Percentiles rank a stretch among this genome's conserved stretches.
Evolutionary conservation across 2,113 vertebrate genomes (phyloP).

Genomic region (Cyprinus carpio): DNA sequence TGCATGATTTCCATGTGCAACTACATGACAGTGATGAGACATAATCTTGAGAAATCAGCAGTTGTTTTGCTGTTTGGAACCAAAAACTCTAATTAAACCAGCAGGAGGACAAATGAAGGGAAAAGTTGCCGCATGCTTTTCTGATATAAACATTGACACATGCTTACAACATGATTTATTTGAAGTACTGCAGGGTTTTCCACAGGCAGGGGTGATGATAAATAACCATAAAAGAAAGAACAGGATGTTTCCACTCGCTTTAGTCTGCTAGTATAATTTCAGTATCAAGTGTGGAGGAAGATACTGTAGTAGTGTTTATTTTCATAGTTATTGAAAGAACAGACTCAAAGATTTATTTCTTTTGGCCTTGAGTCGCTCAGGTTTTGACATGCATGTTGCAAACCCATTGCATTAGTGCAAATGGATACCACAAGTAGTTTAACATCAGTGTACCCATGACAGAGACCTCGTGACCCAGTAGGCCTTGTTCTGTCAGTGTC

Average conservation of each 20-base stretch:
- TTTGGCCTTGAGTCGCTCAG: neutral
- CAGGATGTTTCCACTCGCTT: neutral
- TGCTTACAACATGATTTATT: neutral
- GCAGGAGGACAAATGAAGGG: neutral
- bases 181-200: neutral
- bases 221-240: slow-evolving; percentile 18
- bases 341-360: neutral
- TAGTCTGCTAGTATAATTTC: neutral
- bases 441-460: slow-evolving; percentile 5
- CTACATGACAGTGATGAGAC: neutral
- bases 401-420: neutral
- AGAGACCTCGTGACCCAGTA: neutral
- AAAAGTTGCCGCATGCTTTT: neutral
- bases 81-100: slow-evolving; percentile 15
- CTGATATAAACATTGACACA: neutral
- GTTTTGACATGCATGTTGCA: neutral
- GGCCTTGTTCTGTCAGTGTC: neutral
- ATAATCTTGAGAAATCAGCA: neutral
- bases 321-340: slow-evolving; percentile 3
- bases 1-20: neutral
- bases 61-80: slow-evolving; percentile 32
- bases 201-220: too few species aligned
- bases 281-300: neutral
- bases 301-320: neutral
- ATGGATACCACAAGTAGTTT: neutral